Evolutionary conservation across 2,797 vertebrate species (phyloP).

Genomic region (Hemibagrus guttatus): DNA sequence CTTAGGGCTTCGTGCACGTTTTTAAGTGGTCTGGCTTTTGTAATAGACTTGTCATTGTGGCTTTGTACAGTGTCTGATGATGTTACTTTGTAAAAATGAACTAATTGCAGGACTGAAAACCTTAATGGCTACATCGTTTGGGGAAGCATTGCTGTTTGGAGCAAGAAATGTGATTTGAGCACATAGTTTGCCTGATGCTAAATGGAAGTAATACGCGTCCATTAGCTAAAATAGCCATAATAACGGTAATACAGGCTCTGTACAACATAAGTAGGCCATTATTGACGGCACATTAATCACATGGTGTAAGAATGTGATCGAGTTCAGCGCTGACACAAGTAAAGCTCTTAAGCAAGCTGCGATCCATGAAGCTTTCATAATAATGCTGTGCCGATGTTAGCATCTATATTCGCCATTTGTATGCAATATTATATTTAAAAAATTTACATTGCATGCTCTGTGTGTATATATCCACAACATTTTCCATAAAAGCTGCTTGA

Average conservation of each 20-base stretch:
- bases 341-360: background rate
- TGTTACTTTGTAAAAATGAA: background rate
- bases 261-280: background rate
- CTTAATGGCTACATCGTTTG: background rate
- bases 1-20: background rate
- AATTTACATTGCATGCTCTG: background rate
- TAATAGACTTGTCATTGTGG: too few species aligned
- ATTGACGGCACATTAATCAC: background rate
- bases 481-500: background rate
- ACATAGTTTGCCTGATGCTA: background rate
- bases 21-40: background rate
- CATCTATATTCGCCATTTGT: background rate
- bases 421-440: background rate
- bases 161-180: background rate
- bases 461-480: background rate
- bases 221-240: background rate
- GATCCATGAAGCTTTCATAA: background rate
- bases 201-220: background rate
- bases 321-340: background rate
- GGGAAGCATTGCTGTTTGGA: background rate
- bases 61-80: background rate
- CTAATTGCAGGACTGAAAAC: background rate
- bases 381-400: background rate
- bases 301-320: background rate
- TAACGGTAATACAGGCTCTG: background rate